Evolutionary conservation across 2,888 invertebrate genomes (phyloP), one percentile per base, ranked within the genome.

Genomic region (Hypsopygia costalis): DNA sequence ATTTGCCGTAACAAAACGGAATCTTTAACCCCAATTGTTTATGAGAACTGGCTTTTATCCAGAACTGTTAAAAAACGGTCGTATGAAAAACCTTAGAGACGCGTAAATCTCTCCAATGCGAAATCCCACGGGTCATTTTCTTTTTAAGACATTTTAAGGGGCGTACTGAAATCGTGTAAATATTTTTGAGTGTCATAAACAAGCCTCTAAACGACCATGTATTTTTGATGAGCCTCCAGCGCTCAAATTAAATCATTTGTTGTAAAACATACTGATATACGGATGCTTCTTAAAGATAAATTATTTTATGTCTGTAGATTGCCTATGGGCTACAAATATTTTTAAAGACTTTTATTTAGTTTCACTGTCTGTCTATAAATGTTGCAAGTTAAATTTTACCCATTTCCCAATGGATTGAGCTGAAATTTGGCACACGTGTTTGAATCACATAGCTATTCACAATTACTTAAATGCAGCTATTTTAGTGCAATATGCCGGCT

Each of bases 121-220:
- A 31, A 31, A 31, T 37, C 38, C 38, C 32, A 27, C 25, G 38
- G 27, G 38, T 38, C 32, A 38, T 32, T 38, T 38, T 27, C 25
- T 12, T 11, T 33, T 25, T 33, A 25, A 33, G 38, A 27, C 12
- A 32, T 38, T 33, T 32, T 32, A 32, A 32, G 25, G 10, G 27
- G 31, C 32, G 9, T 16, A 11, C 11, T 8, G 8, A 10, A 8
- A 6, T 0, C 6, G 3, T 12, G n/a, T 28, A 10, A 31, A 22
- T 25, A 37, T 37, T 25, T 37, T 22, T 11, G 12, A 11, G n/a
- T 11, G 11, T 34, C 22, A 11, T 25, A 25, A 34, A 34, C 22
- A 11, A 25, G 11, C 11, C 5, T 7, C 7, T 12, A 11, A 7
- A 25, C 3, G 10, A n/a, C 11, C 6, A 25, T 22, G 11, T 11